phyloP scores from a whole-genome alignment of 2,113 vertebrate species.

The Ammodytes marinus region DNA sequence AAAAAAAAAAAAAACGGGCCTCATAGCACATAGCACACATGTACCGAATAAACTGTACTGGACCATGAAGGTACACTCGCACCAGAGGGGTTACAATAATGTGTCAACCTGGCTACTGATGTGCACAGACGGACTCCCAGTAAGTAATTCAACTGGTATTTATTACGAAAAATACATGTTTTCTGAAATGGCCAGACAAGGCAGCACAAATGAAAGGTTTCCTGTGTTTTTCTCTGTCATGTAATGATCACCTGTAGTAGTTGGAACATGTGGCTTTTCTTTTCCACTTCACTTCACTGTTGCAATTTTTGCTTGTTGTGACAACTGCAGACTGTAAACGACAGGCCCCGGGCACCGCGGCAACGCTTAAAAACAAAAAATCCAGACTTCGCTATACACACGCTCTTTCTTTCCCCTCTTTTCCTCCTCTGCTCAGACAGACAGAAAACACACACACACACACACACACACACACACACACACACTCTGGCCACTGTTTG shows the following conservation, averaged over 20 bases:
- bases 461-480: conserved; percentile 19
- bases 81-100: conserved; percentile 51
- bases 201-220: background rate
- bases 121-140: background rate
- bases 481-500: conserved; percentile 58
- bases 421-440: conserved; percentile 41
- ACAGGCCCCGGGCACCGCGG: conserved; percentile 51
- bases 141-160: conserved; percentile 18
- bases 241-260: conserved; percentile 51
- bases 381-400: conserved; percentile 40
- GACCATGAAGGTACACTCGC: conserved; percentile 69
- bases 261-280: conserved; percentile 10
- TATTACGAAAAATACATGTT: conserved; percentile 8
- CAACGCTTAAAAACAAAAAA: conserved; percentile 43
- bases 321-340: conserved; percentile 66
- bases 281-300: conserved; percentile 2
- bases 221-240: conserved; percentile 15
- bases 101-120: conserved; percentile 38
- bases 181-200: background rate
- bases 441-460: conserved; percentile 17
- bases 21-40: conserved; percentile 75
- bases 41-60: conserved; percentile 78
- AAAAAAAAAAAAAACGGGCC: conserved; percentile 47
- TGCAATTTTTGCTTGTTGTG: conserved; percentile 64
- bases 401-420: conserved; percentile 13